These are phyloP conservation scores for Notothenia coriiceps DNA, from an alignment of 2,113 vertebrate species.

Conservation along the genomic window DNA sequence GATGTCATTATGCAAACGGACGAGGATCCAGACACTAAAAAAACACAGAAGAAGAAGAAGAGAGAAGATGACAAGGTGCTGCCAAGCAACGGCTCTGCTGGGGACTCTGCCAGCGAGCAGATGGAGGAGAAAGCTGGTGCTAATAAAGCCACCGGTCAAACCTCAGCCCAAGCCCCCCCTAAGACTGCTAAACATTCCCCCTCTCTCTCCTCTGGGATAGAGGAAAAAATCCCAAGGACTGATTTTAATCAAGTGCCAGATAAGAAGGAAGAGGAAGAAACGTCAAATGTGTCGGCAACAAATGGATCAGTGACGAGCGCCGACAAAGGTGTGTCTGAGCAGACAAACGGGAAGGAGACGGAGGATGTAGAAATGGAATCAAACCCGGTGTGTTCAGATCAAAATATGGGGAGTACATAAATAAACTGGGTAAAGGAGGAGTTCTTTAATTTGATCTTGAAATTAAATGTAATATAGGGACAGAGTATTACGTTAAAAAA, in stretches of 20 bases:
- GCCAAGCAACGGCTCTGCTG: constrained; percentile 37
- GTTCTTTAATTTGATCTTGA: constrained; percentile 13
- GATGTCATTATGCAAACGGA: constrained; percentile 57
- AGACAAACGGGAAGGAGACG: constrained; percentile 54
- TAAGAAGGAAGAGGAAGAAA: constrained; percentile 49
- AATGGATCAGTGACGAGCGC: constrained; percentile 46
- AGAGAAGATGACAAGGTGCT: constrained; percentile 56
- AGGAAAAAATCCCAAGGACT: constrained; percentile 80
- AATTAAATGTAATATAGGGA: constrained; percentile 55
- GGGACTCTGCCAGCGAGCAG: constrained; percentile 34
- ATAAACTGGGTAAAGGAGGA: constrained; percentile 11
- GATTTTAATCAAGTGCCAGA: constrained; percentile 66
- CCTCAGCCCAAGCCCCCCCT: constrained; percentile 37
- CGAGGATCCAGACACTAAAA: constrained; percentile 49
- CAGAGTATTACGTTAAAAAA: constrained; percentile 45
- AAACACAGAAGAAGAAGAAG: constrained; percentile 71
- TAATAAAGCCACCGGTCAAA: constrained; percentile 48
- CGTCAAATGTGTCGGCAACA: not conserved
- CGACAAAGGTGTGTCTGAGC: constrained; percentile 30
- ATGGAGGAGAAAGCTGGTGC: constrained; percentile 36
- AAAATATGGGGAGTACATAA: constrained; percentile 53
- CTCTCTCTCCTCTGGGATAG: constrained; percentile 58
- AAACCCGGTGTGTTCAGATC: constrained; percentile 34
- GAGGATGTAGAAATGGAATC: constrained; percentile 73
- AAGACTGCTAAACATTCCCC: constrained; percentile 70